Evolutionary conservation across 2,797 vertebrate species (phyloP).

Genomic region (Neostethus bicornis): DNA sequence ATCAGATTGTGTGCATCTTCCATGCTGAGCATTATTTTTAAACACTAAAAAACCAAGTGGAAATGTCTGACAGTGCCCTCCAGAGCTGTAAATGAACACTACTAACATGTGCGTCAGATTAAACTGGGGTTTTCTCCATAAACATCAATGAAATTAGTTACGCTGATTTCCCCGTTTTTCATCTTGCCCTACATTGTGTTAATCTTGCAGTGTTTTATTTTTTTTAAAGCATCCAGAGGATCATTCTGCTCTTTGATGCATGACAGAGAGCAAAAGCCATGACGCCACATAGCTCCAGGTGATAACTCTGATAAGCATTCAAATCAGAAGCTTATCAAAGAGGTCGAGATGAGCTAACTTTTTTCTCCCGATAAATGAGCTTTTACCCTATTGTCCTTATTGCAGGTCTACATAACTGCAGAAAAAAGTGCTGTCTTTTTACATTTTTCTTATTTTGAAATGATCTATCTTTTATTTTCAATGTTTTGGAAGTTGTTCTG

Average conservation of each 20-base stretch:
- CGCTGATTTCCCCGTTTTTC: constrained; percentile 37
- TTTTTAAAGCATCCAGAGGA: constrained; percentile 40
- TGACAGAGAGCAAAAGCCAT: constrained; percentile 50
- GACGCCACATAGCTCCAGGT: constrained; percentile 42
- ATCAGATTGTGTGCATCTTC: neutral
- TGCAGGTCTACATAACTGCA: neutral
- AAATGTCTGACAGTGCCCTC: constrained; percentile 25
- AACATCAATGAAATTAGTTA: constrained; percentile 56
- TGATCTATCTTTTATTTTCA: constrained; percentile 44
- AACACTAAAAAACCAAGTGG: constrained; percentile 8
- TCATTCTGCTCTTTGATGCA: constrained; percentile 52
- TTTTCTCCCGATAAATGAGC: constrained; percentile 20
- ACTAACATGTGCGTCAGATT: constrained; percentile 37
- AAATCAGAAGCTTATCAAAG: constrained; percentile 54
- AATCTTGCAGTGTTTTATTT: constrained; percentile 48
- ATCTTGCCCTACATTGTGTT: constrained; percentile 49
- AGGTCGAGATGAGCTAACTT: constrained; percentile 34
- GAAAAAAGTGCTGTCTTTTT: constrained; percentile 1
- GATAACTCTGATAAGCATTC: constrained; percentile 49
- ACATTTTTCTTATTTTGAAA: constrained; percentile 12
- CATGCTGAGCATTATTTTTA: neutral
- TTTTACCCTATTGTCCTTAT: neutral
- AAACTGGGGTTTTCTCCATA: constrained; percentile 37
- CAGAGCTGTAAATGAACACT: constrained; percentile 31
- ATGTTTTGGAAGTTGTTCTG: constrained; percentile 60